Evolutionary conservation across 2,888 invertebrate species (phyloP).

Genomic region (Dicyrtoma fusca): DNA sequence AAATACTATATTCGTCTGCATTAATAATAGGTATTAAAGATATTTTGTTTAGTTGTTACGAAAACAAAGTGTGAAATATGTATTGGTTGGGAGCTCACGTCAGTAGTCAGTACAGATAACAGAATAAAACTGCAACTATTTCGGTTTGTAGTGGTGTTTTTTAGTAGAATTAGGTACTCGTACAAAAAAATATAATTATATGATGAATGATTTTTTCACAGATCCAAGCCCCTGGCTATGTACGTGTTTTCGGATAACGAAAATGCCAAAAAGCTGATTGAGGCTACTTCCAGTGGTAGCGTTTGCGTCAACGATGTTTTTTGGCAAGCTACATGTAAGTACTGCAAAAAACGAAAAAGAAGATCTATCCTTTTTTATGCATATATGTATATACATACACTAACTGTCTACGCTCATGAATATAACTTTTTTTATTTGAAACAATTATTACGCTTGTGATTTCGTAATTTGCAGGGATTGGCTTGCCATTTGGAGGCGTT

Average conservation of each 20-base stretch:
- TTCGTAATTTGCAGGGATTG: slow-evolving; percentile 42
- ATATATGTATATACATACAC: too few relatives aligned
- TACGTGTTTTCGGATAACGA: slow-evolving; percentile 79
- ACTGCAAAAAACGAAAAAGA: too few relatives aligned
- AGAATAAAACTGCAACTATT: too few relatives aligned
- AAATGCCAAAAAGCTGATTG: slow-evolving; percentile 67
- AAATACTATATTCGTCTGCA: too few relatives aligned
- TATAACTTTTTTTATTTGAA: slow-evolving; percentile 13
- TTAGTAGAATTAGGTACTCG: too few relatives aligned
- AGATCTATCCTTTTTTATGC: neutral
- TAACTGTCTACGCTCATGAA: neutral
- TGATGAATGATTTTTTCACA: slow-evolving; percentile 61
- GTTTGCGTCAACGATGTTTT: slow-evolving; percentile 82
- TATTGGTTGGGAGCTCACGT: too few relatives aligned
- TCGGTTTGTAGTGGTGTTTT: too few relatives aligned
- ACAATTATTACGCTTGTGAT: neutral
- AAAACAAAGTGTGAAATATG: too few relatives aligned
- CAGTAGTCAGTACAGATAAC: too few relatives aligned
- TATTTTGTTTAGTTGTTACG: too few relatives aligned
- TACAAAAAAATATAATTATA: too few relatives aligned
- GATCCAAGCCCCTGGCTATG: slow-evolving; percentile 86
- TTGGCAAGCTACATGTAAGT: slow-evolving; percentile 73
- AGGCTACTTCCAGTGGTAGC: slow-evolving; percentile 78
- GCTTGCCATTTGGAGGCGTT: slow-evolving; percentile 43
- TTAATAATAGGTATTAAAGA: too few relatives aligned